Evolutionary conservation across 2,113 vertebrate species (phyloP).

Genomic region (Tamias sibiricus): DNA sequence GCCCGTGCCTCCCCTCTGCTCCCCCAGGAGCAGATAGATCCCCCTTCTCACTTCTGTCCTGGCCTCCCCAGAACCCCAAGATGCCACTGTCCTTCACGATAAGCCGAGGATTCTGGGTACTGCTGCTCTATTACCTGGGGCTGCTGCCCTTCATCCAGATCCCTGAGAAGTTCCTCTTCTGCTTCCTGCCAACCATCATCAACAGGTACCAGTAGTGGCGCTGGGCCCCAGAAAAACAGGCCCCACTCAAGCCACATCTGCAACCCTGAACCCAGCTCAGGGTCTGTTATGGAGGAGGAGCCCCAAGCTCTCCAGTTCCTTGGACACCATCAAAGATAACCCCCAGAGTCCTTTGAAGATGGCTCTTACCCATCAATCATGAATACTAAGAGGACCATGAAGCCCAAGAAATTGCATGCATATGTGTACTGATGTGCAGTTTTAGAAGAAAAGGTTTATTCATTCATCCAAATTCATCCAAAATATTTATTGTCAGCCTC

Average conservation of each 20-base stretch:
- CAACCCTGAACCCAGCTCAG: neutral
- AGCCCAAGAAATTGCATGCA: neutral
- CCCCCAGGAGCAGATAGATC: neutral
- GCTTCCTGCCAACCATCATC: slow-evolving; percentile 89
- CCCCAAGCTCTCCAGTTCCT: neutral
- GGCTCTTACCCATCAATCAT: neutral
- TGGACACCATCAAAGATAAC: neutral
- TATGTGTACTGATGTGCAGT: neutral
- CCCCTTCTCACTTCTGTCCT: neutral
- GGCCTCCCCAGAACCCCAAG: slow-evolving; percentile 86
- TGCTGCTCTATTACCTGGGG: slow-evolving; percentile 91
- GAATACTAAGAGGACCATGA: neutral
- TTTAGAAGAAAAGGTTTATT: neutral
- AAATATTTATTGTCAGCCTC: neutral
- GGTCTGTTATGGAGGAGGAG: neutral
- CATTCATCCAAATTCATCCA: slow-evolving; percentile 5
- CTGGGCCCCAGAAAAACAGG: neutral
- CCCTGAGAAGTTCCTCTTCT: slow-evolving; percentile 89
- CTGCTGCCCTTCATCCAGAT: slow-evolving; percentile 91
- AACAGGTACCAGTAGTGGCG: slow-evolving; percentile 85
- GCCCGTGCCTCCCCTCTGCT: neutral
- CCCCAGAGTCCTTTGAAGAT: neutral
- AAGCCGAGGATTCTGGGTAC: slow-evolving; percentile 80
- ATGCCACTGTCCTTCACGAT: slow-evolving; percentile 90
- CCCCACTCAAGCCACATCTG: no score